Evolutionary conservation across 2,797 vertebrate species (phyloP).

Genomic region (Antrozous pallidus): DNA sequence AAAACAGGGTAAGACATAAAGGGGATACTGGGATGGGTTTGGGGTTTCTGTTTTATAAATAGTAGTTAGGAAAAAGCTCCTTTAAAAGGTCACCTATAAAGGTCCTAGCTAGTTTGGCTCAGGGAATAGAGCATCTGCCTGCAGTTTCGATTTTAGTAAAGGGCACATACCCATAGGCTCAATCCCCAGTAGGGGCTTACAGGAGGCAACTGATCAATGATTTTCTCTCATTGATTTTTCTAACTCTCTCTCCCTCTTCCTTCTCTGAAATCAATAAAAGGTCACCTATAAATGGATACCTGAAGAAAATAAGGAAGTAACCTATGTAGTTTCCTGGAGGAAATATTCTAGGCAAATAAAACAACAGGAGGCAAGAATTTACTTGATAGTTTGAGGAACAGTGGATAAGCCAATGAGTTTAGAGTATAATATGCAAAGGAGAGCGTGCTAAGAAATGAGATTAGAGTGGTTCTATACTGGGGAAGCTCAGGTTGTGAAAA

Average conservation of each 20-base stretch:
- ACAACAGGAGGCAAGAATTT: not conserved
- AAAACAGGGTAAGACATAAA: not conserved
- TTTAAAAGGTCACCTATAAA: not conserved
- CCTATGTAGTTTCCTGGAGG: not conserved
- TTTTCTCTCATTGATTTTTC: no score
- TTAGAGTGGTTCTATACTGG: not conserved
- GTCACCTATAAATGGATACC: not conserved
- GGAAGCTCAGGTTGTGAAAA: not conserved
- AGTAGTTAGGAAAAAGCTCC: not conserved
- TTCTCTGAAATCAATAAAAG: no score
- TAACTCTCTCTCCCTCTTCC: no score
- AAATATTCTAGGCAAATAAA: conserved; percentile 23
- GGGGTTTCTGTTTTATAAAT: not conserved
- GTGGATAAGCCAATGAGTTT: not conserved
- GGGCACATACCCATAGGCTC: no score
- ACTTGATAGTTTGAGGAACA: not conserved
- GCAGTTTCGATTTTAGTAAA: no score
- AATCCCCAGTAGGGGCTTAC: no score
- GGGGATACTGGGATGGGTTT: not conserved
- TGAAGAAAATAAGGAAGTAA: not conserved
- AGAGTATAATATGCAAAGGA: not conserved
- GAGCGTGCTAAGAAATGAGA: not conserved
- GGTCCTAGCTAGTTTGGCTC: no score
- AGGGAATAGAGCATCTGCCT: no score
- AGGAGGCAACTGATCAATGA: no score